Percentiles rank a stretch among this genome's conserved stretches.
Conservation (phyloP, 2,113 vertebrate species). For the Syrmaticus mikado region DNA sequence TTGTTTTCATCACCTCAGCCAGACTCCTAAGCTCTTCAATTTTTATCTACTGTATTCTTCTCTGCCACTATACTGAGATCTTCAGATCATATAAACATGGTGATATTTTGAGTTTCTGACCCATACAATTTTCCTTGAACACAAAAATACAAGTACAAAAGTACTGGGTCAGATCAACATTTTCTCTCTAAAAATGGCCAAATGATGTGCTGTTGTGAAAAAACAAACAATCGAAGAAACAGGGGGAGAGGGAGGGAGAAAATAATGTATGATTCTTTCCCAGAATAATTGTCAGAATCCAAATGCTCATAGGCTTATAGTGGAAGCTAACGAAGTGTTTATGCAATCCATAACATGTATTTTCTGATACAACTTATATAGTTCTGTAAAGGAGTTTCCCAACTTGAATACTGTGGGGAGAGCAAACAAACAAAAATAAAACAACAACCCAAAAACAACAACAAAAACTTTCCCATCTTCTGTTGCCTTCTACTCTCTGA, state of each 20-base stretch:
- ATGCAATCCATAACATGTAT: background rate
- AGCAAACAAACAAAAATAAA: background rate
- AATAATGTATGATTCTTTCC: background rate
- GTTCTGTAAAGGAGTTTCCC: background rate
- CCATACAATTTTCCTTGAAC: background rate
- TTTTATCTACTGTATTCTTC: background rate
- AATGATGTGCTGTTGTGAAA: background rate
- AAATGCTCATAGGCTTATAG: background rate
- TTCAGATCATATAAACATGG: background rate
- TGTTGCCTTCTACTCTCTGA: background rate
- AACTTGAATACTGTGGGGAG: fast-evolving
- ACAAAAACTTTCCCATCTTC: background rate
- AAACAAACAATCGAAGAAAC: background rate
- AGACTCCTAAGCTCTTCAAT: background rate
- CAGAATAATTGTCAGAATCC: background rate
- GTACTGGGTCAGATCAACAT: background rate
- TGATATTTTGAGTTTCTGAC: background rate
- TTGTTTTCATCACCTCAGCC: background rate
- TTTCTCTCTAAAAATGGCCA: background rate
- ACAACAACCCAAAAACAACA: no score
- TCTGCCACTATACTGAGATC: background rate
- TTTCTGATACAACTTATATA: background rate
- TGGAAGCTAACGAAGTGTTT: background rate
- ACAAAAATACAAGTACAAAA: background rate
- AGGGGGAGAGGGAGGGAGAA: background rate